Conservation (phyloP, 2,888 invertebrate genomes). For the Lydus trimaculatus region DNA sequence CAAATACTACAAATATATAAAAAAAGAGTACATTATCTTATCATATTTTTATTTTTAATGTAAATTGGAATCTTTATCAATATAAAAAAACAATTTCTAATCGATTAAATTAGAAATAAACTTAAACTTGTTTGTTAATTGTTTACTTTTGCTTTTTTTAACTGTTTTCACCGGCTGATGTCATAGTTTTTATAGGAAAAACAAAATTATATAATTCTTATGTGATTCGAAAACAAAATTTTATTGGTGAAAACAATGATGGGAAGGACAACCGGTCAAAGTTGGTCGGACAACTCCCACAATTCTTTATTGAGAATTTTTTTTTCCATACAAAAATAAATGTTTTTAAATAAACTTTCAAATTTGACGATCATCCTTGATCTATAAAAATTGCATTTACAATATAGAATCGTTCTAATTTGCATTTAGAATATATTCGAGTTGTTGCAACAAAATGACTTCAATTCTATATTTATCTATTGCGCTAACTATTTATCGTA, state of each 20-base stretch:
- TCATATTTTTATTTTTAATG: too few species aligned
- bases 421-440: not conserved
- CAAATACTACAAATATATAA: too few species aligned
- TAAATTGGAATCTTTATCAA: too few species aligned
- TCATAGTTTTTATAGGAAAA: not conserved
- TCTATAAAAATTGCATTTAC: too few species aligned
- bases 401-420: not conserved
- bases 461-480: not conserved
- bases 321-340: not conserved
- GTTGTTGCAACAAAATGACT: not conserved
- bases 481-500: not conserved
- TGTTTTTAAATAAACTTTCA: not conserved
- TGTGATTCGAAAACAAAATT: not conserved
- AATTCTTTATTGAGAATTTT: not conserved
- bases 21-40: too few species aligned
- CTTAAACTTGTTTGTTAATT: not conserved
- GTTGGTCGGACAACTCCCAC: not conserved
- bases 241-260: not conserved
- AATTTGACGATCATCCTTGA: conserved; percentile 10
- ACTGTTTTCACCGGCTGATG: not conserved
- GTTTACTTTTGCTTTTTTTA: not conserved
- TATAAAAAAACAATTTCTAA: too few species aligned
- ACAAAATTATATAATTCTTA: not conserved
- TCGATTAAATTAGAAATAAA: not conserved
- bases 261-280: not conserved